Percentiles rank a stretch among this genome's conserved stretches.
These are phyloP conservation scores for Baryphthengus martii DNA, from an alignment of 2,113 vertebrate species.

Conservation along the genomic window DNA sequence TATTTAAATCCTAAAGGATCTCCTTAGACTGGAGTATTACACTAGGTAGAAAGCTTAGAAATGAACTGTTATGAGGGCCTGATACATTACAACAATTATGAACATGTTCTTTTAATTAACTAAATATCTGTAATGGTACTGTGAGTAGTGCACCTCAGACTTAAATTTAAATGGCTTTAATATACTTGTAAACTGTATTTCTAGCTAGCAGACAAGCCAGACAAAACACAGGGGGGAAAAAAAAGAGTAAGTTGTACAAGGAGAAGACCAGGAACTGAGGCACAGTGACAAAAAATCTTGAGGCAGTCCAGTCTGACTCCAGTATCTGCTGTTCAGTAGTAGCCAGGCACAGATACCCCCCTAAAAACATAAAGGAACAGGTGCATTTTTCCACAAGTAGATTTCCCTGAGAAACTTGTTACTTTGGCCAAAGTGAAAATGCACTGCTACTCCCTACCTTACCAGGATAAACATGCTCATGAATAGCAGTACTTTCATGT, in stretches of 20 bases:
- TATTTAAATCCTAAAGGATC: background rate
- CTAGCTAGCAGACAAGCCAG: background rate
- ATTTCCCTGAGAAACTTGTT: background rate
- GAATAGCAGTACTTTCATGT: background rate
- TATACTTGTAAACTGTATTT: background rate
- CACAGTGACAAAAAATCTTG: background rate
- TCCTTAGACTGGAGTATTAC: background rate
- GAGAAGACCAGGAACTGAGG: background rate
- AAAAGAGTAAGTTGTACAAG: background rate
- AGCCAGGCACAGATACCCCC: background rate
- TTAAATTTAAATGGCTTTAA: background rate
- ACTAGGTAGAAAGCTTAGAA: background rate
- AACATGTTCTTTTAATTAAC: background rate
- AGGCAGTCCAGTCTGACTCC: background rate
- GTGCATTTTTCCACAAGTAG: background rate
- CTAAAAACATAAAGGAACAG: accelerated
- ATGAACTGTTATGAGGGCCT: background rate
- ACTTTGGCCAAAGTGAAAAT: background rate
- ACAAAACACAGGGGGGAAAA: background rate
- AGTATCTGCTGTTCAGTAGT: background rate
- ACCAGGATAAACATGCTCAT: background rate
- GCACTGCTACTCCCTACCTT: background rate
- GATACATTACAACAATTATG: background rate
- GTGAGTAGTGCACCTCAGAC: background rate
- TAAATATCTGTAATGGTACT: background rate